A percentile compares a stretch with the other conserved stretches of the same genome.
phyloP scores from a whole-genome alignment of 2,888 invertebrate species.

The Plebejus argus region DNA sequence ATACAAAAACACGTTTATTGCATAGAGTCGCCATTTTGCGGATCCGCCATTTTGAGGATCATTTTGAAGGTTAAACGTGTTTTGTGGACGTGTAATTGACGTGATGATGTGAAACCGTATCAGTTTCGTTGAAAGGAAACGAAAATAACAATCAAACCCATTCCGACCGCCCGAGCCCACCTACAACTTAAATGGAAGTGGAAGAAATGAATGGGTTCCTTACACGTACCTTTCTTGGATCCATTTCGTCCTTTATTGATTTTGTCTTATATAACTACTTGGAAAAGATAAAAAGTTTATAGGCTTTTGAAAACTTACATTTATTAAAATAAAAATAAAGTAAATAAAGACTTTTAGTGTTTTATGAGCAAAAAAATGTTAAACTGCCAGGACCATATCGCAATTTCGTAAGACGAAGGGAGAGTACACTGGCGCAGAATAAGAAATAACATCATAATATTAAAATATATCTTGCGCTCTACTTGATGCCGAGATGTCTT shows the following conservation, averaged over 20 bases:
- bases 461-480: too few relatives aligned
- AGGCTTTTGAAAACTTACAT: too few relatives aligned
- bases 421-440: too few relatives aligned
- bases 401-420: too few relatives aligned
- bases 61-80: neutral
- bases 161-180: neutral
- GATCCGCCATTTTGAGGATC: neutral
- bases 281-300: neutral
- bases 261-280: neutral
- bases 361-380: too few relatives aligned
- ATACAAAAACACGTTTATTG: neutral
- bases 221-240: neutral
- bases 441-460: too few relatives aligned
- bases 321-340: too few relatives aligned
- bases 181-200: neutral
- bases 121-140: slow-evolving; percentile 10
- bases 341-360: too few relatives aligned
- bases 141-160: slow-evolving; percentile 16
- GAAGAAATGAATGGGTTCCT: neutral
- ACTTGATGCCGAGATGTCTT: too few relatives aligned
- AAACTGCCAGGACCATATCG: too few relatives aligned
- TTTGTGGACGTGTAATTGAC: slow-evolving; percentile 12
- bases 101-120: slow-evolving; percentile 5
- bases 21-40: neutral
- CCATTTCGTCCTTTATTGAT: neutral